Evolutionary conservation across 1,140 invertebrate genomes (phyloP).

Genomic region (Maconellicoccus hirsutus): DNA sequence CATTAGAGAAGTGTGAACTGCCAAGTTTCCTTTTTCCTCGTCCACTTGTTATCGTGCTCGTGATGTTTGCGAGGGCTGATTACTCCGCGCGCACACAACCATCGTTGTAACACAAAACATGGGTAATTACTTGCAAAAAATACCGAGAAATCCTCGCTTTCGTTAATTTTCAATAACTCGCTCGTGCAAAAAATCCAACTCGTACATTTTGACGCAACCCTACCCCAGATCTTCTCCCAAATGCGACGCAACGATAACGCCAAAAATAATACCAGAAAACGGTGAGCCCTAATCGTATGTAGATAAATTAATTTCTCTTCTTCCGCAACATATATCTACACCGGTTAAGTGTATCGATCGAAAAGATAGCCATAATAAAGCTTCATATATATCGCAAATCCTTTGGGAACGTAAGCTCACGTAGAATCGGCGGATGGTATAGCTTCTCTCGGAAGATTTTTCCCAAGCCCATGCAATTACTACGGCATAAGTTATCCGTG

Average conservation of each 20-base stretch:
- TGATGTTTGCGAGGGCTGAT: too few species aligned
- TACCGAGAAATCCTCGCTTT: too few species aligned
- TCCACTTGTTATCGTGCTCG: too few species aligned
- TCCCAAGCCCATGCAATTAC: constrained; percentile 7
- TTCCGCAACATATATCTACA: not conserved
- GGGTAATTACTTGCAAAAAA: too few species aligned
- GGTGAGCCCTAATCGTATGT: not conserved
- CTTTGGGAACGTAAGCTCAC: constrained; percentile 1
- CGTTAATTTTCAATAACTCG: too few species aligned
- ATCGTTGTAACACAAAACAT: too few species aligned
- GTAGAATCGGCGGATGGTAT: not conserved
- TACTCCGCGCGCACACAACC: too few species aligned
- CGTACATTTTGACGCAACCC: too few species aligned
- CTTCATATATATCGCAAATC: not conserved
- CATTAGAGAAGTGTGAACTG: not conserved
- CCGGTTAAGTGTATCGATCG: constrained; percentile 7
- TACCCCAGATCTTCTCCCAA: too few species aligned
- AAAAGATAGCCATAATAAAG: constrained; percentile 1
- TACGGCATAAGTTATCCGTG: constrained; percentile 7
- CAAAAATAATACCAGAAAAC: not conserved
- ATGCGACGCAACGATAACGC: too few species aligned
- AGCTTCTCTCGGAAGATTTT: not conserved
- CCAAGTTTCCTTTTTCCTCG: not conserved
- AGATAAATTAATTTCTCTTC: constrained; percentile 4
- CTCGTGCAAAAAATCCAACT: too few species aligned